Conservation (phyloP, 2,797 vertebrate genomes). For the Enteromius unitaeniatus region DNA sequence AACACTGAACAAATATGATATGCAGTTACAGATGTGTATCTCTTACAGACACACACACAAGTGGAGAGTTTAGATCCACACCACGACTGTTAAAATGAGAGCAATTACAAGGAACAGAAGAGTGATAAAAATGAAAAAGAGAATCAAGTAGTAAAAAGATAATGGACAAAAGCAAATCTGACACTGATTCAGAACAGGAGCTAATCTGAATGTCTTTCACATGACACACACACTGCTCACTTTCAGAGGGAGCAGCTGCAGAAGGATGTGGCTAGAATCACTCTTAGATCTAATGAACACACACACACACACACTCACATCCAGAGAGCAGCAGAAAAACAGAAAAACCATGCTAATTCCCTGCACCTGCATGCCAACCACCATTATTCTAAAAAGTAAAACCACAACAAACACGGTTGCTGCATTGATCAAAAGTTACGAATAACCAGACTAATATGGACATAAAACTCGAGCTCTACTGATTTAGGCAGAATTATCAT, state of each 20-base stretch:
- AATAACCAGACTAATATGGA: background rate
- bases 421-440: background rate
- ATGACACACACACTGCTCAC: slow-evolving; percentile 15
- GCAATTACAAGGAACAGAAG: background rate
- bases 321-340: background rate
- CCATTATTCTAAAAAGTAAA: slow-evolving; percentile 17
- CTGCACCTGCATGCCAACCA: slow-evolving; percentile 26
- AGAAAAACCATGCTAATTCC: slow-evolving; percentile 10
- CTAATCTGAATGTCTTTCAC: slow-evolving; percentile 12
- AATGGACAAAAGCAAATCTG: slow-evolving; percentile 9
- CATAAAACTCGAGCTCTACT: background rate
- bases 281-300: slow-evolving; percentile 24
- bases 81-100: background rate
- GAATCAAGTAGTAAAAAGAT: background rate
- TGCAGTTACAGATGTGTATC: background rate
- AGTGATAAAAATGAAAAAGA: background rate
- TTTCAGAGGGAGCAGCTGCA: slow-evolving; percentile 43
- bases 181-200: slow-evolving; percentile 1
- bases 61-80: background rate
- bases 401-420: background rate
- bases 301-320: background rate
- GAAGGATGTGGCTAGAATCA: slow-evolving; percentile 27
- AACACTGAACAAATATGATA: background rate
- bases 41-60: background rate
- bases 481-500: background rate